Evolutionary conservation across 2,113 vertebrate genomes (phyloP).

Genomic region (Nesospiza acunhae): DNA sequence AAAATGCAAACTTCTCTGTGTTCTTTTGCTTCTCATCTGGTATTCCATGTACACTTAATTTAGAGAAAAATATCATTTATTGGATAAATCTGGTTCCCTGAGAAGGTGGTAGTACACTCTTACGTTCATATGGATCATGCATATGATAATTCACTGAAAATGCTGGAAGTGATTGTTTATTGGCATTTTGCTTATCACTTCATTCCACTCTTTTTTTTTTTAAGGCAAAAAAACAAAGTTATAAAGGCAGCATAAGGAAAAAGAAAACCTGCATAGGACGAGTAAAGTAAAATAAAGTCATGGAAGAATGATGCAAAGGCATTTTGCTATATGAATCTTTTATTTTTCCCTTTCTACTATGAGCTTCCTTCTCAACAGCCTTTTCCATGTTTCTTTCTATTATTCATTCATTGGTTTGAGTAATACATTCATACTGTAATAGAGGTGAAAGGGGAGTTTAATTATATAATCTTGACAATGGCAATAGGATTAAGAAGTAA

Average conservation of each 20-base stretch:
- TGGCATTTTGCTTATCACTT: background rate
- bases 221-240: background rate
- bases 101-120: background rate
- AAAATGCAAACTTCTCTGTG: background rate
- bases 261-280: background rate
- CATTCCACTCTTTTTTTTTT: background rate
- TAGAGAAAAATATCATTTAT: background rate
- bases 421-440: constrained; percentile 81
- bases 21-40: background rate
- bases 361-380: constrained; percentile 9
- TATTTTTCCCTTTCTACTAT: background rate
- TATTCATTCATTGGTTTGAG: constrained; percentile 67
- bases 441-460: constrained; percentile 84
- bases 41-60: background rate
- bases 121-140: background rate
- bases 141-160: background rate
- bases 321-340: background rate
- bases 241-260: background rate
- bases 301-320: background rate
- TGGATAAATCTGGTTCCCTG: background rate
- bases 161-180: background rate
- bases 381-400: constrained; percentile 36
- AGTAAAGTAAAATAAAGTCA: constrained; percentile 29
- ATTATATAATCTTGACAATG: constrained; percentile 88
- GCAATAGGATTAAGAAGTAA: constrained; percentile 90